Evolutionary conservation across 2,888 invertebrate genomes (phyloP).

Genomic region (Notodonta ziczac): DNA sequence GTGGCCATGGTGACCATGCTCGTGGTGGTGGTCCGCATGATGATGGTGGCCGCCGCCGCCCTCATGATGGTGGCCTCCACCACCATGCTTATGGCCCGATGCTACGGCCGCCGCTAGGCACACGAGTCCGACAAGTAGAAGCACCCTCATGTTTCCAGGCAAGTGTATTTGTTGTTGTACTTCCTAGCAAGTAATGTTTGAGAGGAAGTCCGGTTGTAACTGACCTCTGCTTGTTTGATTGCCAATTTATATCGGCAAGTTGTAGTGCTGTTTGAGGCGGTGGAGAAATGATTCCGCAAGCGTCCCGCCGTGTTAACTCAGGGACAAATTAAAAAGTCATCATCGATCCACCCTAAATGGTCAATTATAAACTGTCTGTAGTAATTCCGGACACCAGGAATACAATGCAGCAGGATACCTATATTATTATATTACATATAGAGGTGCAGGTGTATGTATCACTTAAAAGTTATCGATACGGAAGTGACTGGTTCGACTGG

Average conservation of each 20-base stretch:
- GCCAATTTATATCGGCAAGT: constrained; percentile 67
- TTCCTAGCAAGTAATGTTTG: constrained; percentile 13
- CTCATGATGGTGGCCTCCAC: constrained; percentile 3
- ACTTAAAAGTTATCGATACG: too few species aligned
- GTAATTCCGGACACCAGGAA: too few species aligned
- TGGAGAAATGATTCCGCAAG: constrained; percentile 14
- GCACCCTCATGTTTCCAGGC: constrained; percentile 56
- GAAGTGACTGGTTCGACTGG: too few species aligned
- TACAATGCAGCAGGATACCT: too few species aligned
- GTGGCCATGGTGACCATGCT: constrained; percentile 89
- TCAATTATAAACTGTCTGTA: too few species aligned
- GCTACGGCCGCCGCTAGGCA: constrained; percentile 43
- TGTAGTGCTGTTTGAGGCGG: constrained; percentile 5
- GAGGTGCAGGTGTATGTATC: too few species aligned
- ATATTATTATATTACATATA: too few species aligned
- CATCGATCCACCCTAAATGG: constrained; percentile 1
- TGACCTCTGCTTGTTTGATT: constrained; percentile 27
- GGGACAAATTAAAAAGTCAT: constrained; percentile 10
- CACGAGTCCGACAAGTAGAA: constrained; percentile 61
- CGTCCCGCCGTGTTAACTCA: constrained; percentile 10
- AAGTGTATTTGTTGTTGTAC: constrained; percentile 5
- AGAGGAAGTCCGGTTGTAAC: constrained; percentile 25
- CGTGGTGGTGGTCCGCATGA: constrained; percentile 63
- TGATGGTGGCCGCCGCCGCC: constrained; percentile 4
- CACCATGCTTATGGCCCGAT: constrained; percentile 1